Conservation (phyloP, 2,797 vertebrate species). For the Spea hammondii region DNA sequence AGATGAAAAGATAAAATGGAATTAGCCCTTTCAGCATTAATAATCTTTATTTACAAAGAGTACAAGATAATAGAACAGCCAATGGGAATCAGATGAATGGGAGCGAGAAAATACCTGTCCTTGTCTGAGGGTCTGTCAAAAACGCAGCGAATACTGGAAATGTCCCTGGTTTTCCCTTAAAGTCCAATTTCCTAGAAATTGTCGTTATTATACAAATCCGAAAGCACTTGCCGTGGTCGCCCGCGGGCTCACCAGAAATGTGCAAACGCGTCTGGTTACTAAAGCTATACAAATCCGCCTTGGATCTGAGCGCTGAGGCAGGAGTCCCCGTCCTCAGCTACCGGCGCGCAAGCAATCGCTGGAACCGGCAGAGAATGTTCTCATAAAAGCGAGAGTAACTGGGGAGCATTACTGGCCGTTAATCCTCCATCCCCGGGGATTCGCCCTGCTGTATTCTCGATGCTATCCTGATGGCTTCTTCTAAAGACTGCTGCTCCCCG, state of each 20-base stretch:
- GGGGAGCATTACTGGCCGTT: slow-evolving; percentile 62
- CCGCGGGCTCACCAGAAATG: slow-evolving; percentile 50
- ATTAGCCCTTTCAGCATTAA: slow-evolving; percentile 70
- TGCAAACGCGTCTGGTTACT: not conserved
- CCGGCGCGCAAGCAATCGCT: slow-evolving; percentile 49
- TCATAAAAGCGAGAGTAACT: slow-evolving; percentile 32
- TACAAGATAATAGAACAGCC: slow-evolving; percentile 48
- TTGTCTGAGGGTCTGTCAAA: slow-evolving; percentile 40
- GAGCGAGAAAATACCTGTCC: not conserved
- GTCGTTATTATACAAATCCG: not conserved
- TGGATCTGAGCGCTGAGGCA: not conserved
- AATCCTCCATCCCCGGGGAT: slow-evolving; percentile 92
- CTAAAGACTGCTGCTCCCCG: slow-evolving; percentile 93
- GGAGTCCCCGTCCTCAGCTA: not conserved
- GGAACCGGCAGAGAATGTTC: slow-evolving; percentile 60
- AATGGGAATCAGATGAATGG: not conserved
- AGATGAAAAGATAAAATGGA: slow-evolving; percentile 72
- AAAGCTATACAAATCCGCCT: not conserved
- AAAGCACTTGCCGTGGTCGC: not conserved
- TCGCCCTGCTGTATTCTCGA: slow-evolving; percentile 98
- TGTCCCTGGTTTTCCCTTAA: not conserved
- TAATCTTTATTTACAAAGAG: slow-evolving; percentile 68
- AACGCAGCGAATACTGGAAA: not conserved
- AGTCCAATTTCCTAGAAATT: not conserved
- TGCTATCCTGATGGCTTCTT: slow-evolving; percentile 99